Conservation (phyloP, 2,888 invertebrate species). For the Dione juno region DNA sequence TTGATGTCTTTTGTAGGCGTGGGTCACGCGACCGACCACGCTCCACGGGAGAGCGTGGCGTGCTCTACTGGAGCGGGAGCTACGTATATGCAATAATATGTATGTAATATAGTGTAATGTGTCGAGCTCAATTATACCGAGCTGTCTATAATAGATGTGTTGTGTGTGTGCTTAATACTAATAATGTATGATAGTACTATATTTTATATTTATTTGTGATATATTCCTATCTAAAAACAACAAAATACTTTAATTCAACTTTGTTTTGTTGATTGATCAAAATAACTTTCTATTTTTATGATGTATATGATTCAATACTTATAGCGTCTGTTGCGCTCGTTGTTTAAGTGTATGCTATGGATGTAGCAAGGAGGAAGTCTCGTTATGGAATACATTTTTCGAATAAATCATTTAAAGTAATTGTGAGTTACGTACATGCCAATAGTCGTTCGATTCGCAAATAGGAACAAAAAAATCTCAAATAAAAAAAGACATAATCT, state of each 20-base stretch:
- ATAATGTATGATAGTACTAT: too few species aligned
- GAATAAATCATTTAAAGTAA: constrained; percentile 17
- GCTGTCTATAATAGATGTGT: neutral
- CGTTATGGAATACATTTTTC: constrained; percentile 11
- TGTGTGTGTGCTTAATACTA: too few species aligned
- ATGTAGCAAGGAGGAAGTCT: neutral
- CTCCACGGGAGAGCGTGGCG: constrained; percentile 1
- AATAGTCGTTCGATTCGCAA: too few species aligned
- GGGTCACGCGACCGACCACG: neutral
- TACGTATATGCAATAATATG: too few species aligned
- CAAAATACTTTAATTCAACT: neutral
- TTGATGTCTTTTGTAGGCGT: constrained; percentile 22
- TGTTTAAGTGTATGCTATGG: neutral
- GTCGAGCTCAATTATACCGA: neutral
- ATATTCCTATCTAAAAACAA: too few species aligned
- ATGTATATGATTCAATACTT: neutral
- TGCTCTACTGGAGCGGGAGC: neutral
- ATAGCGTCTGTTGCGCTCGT: neutral
- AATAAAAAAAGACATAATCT: neutral
- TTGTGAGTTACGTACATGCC: neutral
- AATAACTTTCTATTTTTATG: constrained; percentile 12
- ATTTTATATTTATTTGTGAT: too few species aligned
- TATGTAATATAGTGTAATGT: neutral
- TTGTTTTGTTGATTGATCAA: neutral
- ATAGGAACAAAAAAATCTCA: too few species aligned